phyloP scores from a whole-genome alignment of 2,797 vertebrate species.

The Dipus sagitta region DNA sequence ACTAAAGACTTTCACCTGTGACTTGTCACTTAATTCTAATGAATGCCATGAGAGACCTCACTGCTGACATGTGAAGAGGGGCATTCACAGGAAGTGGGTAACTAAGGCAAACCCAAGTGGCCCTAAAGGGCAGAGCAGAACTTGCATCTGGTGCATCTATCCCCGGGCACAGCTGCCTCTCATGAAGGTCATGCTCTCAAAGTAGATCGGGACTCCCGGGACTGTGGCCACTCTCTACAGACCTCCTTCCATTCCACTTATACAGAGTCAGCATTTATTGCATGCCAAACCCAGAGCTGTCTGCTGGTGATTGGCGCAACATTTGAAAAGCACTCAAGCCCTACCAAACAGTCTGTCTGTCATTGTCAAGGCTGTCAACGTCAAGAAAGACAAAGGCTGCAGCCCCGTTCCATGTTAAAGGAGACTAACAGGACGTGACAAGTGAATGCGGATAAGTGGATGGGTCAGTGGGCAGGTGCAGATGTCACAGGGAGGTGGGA shows the following conservation, averaged over 20 bases:
- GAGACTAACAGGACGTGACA: not conserved
- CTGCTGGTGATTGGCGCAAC: not conserved
- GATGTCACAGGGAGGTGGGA: too few species aligned
- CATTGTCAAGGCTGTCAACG: not conserved
- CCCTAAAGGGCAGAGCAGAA: too few species aligned
- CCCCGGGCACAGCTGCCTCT: not conserved
- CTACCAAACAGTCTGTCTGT: not conserved
- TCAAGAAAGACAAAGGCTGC: not conserved
- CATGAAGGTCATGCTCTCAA: accelerated
- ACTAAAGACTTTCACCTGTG: constrained; percentile 20
- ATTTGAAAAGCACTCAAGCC: not conserved
- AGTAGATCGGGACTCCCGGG: accelerated
- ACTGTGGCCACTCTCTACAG: not conserved
- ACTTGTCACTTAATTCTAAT: not conserved
- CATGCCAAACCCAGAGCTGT: accelerated
- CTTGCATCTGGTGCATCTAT: accelerated
- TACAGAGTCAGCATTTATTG: too few species aligned
- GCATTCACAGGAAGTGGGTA: accelerated
- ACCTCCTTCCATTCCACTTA: not conserved
- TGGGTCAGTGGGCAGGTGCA: accelerated
- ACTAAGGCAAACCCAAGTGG: accelerated
- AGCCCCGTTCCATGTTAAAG: not conserved
- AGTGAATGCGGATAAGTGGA: not conserved
- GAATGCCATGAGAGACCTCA: not conserved
- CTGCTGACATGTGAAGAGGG: too few species aligned